phyloP scores from a whole-genome alignment of 2,888 invertebrate species.

The Hypselothyrea guttata region DNA sequence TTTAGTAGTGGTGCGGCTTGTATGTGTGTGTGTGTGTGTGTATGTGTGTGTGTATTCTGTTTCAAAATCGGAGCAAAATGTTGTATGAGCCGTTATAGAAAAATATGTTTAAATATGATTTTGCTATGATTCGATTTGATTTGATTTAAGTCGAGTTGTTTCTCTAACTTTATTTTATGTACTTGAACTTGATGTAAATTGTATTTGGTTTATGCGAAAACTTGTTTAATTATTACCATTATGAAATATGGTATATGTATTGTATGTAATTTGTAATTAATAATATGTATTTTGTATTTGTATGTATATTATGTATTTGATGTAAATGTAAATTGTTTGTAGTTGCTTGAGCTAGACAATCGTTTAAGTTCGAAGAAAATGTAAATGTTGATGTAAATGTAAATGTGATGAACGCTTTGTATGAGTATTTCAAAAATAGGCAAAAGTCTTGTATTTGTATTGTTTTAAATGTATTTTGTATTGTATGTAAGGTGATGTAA shows the following conservation, averaged over 20 bases:
- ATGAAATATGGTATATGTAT: slow-evolving; percentile 46
- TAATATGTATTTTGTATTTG: slow-evolving; percentile 16
- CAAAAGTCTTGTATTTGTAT: slow-evolving; percentile 30
- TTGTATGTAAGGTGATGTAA: slow-evolving; percentile 7
- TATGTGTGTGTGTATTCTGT: slow-evolving; percentile 17
- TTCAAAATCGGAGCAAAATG: slow-evolving; percentile 54
- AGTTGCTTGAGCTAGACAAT: slow-evolving; percentile 55
- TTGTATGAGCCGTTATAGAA: slow-evolving; percentile 68
- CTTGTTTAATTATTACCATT: slow-evolving; percentile 23
- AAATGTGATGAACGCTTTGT: slow-evolving; percentile 48
- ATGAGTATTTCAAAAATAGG: slow-evolving; percentile 31
- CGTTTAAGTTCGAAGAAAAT: slow-evolving; percentile 18
- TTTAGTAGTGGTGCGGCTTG: slow-evolving; percentile 48
- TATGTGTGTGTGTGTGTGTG: slow-evolving; percentile 23
- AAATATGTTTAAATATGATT: slow-evolving; percentile 55
- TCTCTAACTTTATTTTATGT: slow-evolving; percentile 19
- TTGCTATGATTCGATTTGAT: slow-evolving; percentile 27
- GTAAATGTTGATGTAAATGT: slow-evolving; percentile 38
- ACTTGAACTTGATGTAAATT: no score
- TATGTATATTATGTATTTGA: slow-evolving; percentile 34
- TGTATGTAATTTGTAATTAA: slow-evolving; percentile 20
- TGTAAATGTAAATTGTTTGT: slow-evolving; percentile 50
- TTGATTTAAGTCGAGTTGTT: slow-evolving; percentile 12
- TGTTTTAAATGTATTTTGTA: slow-evolving; percentile 11
- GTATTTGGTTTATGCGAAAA: slow-evolving; percentile 29